A percentile compares a stretch with the other conserved stretches of the same genome.
phyloP scores from a whole-genome alignment of 30 jellyfish, hydroid and myxozoan species.

The Aurelia sp. region DNA sequence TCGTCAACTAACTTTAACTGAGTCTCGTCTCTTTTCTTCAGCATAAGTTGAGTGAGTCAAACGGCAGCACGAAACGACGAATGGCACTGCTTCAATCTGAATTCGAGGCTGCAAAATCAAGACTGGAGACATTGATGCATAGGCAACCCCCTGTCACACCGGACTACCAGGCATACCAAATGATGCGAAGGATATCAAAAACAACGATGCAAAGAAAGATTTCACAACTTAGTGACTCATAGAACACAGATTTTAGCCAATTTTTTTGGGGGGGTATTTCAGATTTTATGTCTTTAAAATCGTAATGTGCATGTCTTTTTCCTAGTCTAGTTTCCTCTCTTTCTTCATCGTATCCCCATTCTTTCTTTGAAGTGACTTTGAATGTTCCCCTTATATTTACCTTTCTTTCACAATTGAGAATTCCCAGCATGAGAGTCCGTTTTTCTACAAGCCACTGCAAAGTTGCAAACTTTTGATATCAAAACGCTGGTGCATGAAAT shows the following conservation, averaged over 20 bases:
- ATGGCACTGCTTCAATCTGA: slow-evolving; percentile 73
- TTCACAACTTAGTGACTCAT: slow-evolving; percentile 43
- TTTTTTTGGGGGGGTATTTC: no score
- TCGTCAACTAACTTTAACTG: background rate
- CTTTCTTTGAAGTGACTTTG: no score
- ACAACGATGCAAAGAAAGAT: slow-evolving; percentile 57
- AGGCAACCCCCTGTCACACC: slow-evolving; percentile 66
- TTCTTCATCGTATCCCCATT: no score
- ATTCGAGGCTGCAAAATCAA: slow-evolving; percentile 69
- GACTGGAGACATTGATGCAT: slow-evolving; percentile 69
- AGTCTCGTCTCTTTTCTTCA: slow-evolving; percentile 4
- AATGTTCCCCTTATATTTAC: no score
- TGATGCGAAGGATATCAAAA: slow-evolving; percentile 71
- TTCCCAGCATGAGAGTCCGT: no score
- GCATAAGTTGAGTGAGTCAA: slow-evolving; percentile 68
- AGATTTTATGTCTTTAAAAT: no score
- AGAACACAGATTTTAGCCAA: background rate
- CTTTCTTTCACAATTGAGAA: no score
- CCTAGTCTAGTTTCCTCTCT: no score
- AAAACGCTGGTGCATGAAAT: no score
- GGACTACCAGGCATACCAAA: slow-evolving; percentile 82
- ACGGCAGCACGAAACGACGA: slow-evolving; percentile 66
- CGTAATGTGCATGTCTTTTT: no score
- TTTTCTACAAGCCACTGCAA: no score
- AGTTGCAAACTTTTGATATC: no score